These are phyloP conservation scores for Rugalucina vietnamica DNA, from an alignment of 2,888 invertebrate genomes.

Conservation along the genomic window DNA sequence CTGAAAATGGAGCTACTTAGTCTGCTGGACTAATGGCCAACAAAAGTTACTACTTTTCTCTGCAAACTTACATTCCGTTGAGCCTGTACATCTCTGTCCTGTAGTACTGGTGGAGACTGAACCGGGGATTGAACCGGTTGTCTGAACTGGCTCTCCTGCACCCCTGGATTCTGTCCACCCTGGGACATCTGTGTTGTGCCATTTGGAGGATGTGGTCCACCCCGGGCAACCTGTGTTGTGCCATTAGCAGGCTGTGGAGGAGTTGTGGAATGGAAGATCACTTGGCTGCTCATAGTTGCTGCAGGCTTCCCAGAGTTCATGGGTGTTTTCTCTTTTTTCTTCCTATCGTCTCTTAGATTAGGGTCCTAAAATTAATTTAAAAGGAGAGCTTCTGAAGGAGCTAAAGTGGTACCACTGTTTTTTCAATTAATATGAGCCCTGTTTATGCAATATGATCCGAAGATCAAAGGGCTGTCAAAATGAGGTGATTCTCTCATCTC, in stretches of 20 bases:
- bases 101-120: background rate
- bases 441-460: no score
- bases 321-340: slow-evolving; percentile 59
- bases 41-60: no score
- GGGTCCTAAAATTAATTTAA: slow-evolving; percentile 56
- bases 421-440: no score
- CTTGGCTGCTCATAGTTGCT: background rate
- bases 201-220: background rate
- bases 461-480: no score
- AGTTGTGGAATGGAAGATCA: no score
- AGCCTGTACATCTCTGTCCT: background rate
- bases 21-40: no score
- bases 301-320: background rate
- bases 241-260: background rate
- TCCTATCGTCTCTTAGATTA: slow-evolving; percentile 67
- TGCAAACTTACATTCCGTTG: background rate
- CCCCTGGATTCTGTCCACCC: background rate
- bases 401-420: no score
- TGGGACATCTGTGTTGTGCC: background rate
- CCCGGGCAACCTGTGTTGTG: background rate
- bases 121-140: background rate
- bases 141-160: background rate
- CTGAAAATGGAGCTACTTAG: no score
- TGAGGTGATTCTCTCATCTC: no score
- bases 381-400: no score